Base-by-base conservation (phyloP, 1,140 invertebrate species). In the Drosophila repleta region DNA sequence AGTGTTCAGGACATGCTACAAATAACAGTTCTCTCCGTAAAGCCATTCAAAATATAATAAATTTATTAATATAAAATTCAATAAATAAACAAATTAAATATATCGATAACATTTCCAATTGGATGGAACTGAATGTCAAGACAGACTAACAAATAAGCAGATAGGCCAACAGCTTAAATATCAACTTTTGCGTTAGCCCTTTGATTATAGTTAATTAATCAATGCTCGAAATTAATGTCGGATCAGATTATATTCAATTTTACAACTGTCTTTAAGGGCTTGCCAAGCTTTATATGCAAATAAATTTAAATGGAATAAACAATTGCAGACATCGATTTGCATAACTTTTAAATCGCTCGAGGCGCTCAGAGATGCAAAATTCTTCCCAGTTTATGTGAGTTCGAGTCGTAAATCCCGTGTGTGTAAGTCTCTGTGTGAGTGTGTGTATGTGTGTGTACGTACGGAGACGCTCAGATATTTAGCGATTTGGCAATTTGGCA, bases 231-330 rank as follows among this genome's bases (percentile, higher is more conserved):
- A 15, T 41, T 15, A n/a, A 43, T 17, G 15, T 15, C 7, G 5
- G n/a, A 3, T 1, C 11, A 49, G 13, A 13, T 52, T 7, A 20
- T 51, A 65, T 72, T 76, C 76, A 67, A 67, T 79, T 35, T 35
- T 11, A 35, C 10, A 35, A 11, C 11, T 13, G 32, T 3, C 32
- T 57, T 29, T 15, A 48, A 20, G 21, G 32, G 39, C 21, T 32
- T 65, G 74, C 69, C 81, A 85, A 81, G 56, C 72, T 74, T 72
- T 81, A 56, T 78, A 78, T 78, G 66, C 45, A 87, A 78, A 87
- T 87, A 68, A 87, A 87, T 85, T 87, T 70, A 6, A 32, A 48
- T 67, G 71, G 63, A 49, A 53, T 78, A 66, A 60, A 67, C 75
- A 81, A 67, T 56, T 62, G 57, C 17, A 35, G 37, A 51, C 15